phyloP scores from a whole-genome alignment of 2,888 invertebrate genomes.

The Elegia similella region DNA sequence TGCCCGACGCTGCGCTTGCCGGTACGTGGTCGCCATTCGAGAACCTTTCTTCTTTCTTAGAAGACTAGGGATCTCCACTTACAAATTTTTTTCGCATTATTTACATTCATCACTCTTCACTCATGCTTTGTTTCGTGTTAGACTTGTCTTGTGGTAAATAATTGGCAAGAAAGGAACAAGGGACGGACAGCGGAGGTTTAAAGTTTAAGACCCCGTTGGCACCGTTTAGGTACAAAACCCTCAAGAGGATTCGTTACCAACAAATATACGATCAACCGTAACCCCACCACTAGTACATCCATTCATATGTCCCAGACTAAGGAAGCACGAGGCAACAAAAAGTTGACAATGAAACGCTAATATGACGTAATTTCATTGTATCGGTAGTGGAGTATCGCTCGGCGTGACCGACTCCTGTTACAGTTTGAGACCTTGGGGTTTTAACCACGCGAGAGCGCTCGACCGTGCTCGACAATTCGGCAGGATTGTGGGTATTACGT shows the following conservation, averaged over 20 bases:
- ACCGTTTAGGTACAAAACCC: no score
- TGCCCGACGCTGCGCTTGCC: no score
- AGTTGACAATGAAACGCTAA: slow-evolving; percentile 28
- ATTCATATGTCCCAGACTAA: slow-evolving; percentile 23
- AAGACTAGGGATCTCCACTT: no score
- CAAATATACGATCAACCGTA: slow-evolving; percentile 26
- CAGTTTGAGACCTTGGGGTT: slow-evolving; percentile 72
- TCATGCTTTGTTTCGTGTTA: no score
- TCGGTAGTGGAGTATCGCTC: slow-evolving; percentile 28
- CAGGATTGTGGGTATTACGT: slow-evolving; percentile 2
- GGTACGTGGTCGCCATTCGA: no score
- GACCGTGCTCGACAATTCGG: slow-evolving; percentile 3
- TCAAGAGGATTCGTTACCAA: not conserved
- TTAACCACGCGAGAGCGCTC: slow-evolving; percentile 39
- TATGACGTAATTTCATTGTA: slow-evolving; percentile 48
- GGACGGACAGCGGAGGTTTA: no score
- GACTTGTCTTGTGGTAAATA: no score
- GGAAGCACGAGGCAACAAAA: slow-evolving; percentile 35
- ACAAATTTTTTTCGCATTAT: no score
- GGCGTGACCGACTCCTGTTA: slow-evolving; percentile 55
- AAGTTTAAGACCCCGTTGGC: no score
- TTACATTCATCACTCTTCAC: no score
- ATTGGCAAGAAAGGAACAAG: no score
- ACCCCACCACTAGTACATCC: not conserved
- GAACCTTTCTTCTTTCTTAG: no score